phyloP scores from a whole-genome alignment of 2,113 vertebrate genomes.

The Dendropsophus ebraccatus region DNA sequence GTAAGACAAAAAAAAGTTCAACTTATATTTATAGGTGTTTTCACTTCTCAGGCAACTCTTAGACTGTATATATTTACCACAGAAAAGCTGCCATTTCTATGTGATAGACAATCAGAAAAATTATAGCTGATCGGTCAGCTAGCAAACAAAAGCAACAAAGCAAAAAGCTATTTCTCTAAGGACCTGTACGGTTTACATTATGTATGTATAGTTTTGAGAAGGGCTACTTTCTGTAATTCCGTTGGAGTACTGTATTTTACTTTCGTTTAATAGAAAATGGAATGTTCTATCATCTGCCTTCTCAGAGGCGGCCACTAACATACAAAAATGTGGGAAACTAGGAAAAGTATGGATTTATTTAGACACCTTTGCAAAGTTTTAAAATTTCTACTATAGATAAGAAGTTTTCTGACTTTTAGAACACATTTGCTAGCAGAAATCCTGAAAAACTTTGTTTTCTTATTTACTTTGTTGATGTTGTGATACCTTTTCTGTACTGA shows the following conservation, averaged over 20 bases:
- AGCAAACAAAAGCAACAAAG: not conserved
- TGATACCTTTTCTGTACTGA: too few relatives aligned
- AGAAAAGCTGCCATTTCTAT: not conserved
- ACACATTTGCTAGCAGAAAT: too few relatives aligned
- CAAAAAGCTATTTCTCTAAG: not conserved
- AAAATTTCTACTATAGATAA: too few relatives aligned
- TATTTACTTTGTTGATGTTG: too few relatives aligned
- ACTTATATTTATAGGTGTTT: not conserved
- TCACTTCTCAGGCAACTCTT: not conserved
- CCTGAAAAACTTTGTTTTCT: too few relatives aligned
- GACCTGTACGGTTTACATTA: not conserved
- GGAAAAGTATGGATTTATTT: not conserved
- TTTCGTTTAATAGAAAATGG: not conserved
- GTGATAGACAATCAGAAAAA: not conserved
- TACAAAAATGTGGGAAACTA: not conserved
- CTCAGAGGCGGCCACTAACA: not conserved
- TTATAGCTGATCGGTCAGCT: not conserved
- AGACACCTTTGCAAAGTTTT: too few relatives aligned
- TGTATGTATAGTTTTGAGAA: not conserved
- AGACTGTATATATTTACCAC: not conserved
- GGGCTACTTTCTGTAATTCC: slow-evolving; percentile 2
- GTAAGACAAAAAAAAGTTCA: not conserved
- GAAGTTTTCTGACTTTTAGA: too few relatives aligned
- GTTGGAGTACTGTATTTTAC: not conserved
- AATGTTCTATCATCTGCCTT: not conserved